phyloP scores from a whole-genome alignment of 2,888 invertebrate species.

The Lymantria monacha region DNA sequence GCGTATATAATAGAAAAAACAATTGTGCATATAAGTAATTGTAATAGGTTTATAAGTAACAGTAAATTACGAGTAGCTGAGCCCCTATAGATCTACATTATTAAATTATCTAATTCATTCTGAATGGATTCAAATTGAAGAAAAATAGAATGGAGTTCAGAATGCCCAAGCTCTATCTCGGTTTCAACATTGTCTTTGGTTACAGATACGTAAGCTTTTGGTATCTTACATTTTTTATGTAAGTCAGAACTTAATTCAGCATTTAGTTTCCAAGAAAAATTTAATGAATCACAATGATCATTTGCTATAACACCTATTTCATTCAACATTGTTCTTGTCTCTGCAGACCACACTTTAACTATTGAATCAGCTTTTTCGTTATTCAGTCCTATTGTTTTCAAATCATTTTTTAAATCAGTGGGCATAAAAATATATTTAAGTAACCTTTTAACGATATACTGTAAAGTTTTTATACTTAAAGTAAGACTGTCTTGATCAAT shows the following conservation, averaged over 20 bases:
- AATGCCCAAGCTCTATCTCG: conserved; percentile 67
- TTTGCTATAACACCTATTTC: conserved; percentile 47
- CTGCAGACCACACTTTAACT: conserved; percentile 68
- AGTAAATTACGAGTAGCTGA: background rate
- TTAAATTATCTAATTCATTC: conserved; percentile 68
- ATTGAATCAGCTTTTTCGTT: conserved; percentile 61
- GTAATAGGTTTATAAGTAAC: too few species aligned
- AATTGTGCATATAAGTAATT: too few species aligned
- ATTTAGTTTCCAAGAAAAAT: conserved; percentile 67
- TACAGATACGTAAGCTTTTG: conserved; percentile 64
- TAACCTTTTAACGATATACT: conserved; percentile 63
- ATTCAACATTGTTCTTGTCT: conserved; percentile 60
- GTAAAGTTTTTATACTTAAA: conserved; percentile 60
- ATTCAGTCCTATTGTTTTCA: conserved; percentile 53
- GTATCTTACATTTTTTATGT: conserved; percentile 63
- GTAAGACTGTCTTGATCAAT: conserved; percentile 52
- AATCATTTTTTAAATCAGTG: conserved; percentile 57
- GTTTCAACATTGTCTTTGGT: conserved; percentile 38
- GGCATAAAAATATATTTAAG: conserved; percentile 73
- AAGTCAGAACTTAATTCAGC: conserved; percentile 70
- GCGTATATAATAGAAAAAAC: too few species aligned
- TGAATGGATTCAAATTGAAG: conserved; percentile 71
- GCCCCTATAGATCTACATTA: conserved; percentile 23
- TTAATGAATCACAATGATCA: conserved; percentile 41
- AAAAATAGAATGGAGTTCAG: conserved; percentile 66